phyloP scores from a whole-genome alignment of 2,113 vertebrate genomes.

The Zosterops hypoxanthus region DNA sequence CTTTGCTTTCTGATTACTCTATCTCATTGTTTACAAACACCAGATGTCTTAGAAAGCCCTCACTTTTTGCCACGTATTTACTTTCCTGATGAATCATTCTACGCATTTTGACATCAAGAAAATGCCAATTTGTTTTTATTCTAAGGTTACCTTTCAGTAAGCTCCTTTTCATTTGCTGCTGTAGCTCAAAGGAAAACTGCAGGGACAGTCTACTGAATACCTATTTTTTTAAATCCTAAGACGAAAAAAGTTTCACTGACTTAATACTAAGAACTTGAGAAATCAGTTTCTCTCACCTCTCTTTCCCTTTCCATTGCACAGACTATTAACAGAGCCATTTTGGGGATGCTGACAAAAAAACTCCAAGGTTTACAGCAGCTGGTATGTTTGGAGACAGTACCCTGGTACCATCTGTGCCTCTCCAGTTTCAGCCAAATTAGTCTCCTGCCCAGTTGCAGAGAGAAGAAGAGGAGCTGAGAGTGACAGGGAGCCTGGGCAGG shows the following conservation, averaged over 20 bases:
- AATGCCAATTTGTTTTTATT: neutral
- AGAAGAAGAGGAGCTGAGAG: neutral
- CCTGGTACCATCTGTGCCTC: conserved; percentile 24
- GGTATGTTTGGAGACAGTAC: conserved; percentile 11
- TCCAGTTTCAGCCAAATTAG: conserved; percentile 15
- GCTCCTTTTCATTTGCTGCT: neutral
- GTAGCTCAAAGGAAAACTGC: neutral
- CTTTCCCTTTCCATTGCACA: neutral
- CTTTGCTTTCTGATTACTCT: neutral
- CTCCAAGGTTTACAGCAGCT: conserved; percentile 19
- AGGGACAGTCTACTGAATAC: neutral
- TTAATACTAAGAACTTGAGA: neutral
- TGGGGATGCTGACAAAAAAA: neutral
- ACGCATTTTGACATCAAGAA: neutral
- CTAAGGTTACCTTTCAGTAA: neutral
- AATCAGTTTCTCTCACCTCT: neutral
- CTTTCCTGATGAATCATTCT: neutral
- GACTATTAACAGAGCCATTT: neutral
- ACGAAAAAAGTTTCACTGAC: neutral
- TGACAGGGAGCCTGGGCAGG: neutral
- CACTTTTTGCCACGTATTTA: neutral
- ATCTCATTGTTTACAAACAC: neutral
- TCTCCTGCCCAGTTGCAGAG: neutral
- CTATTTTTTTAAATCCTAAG: neutral
- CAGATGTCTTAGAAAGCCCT: neutral